phyloP scores from a whole-genome alignment of 2,113 vertebrate genomes.

The Zosterops hypoxanthus region DNA sequence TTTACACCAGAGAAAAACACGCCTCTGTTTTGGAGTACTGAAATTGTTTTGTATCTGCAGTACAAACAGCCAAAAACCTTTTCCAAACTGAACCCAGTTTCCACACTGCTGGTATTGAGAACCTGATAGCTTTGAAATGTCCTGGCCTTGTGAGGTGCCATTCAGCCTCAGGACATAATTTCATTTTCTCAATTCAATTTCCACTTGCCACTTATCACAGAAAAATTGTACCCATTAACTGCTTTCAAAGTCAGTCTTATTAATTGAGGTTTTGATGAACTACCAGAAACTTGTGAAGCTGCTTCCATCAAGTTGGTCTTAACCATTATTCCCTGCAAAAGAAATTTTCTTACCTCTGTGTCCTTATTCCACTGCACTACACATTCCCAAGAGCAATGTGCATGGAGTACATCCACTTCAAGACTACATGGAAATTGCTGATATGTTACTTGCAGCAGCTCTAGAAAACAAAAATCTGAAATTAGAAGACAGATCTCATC shows the following conservation, averaged over 20 bases:
- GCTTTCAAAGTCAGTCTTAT: neutral
- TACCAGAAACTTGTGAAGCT: neutral
- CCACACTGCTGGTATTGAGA: neutral
- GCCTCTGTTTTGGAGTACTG: neutral
- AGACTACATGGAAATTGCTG: conserved; percentile 92
- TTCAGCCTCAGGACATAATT: neutral
- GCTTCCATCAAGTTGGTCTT: neutral
- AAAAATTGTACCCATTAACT: neutral
- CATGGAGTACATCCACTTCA: conserved; percentile 86
- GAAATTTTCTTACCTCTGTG: conserved; percentile 82
- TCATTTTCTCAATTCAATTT: neutral
- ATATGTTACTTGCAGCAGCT: conserved; percentile 82
- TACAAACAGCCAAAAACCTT: neutral
- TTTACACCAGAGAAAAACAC: neutral
- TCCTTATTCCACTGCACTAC: conserved; percentile 99
- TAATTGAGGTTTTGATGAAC: neutral
- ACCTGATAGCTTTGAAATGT: neutral
- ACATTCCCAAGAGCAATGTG: conserved; percentile 97
- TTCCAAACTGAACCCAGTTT: neutral
- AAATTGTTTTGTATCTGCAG: neutral
- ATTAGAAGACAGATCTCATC: neutral
- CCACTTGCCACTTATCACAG: neutral
- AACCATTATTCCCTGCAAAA: neutral
- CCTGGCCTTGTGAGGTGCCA: neutral
- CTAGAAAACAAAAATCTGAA: conserved; percentile 65